Percentiles rank a stretch among this genome's conserved stretches.
Conservation (phyloP, 2,113 vertebrate genomes). For the Sturnira hondurensis region DNA sequence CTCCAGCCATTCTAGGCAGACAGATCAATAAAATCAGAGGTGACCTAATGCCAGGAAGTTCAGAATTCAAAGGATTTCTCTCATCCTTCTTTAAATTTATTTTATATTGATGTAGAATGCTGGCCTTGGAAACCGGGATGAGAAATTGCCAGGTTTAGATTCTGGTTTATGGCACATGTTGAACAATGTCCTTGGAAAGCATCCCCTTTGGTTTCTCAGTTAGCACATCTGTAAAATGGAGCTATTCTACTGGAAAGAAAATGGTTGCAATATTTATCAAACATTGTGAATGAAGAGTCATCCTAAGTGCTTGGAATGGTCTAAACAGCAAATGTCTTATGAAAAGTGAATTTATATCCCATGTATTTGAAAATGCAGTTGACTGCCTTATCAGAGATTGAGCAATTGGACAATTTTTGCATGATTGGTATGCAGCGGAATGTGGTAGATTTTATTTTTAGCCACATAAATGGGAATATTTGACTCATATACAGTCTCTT, state of each 20-base stretch:
- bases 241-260: slow-evolving; percentile 7
- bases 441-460: slow-evolving; percentile 30
- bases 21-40: slow-evolving; percentile 67
- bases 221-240: slow-evolving; percentile 58
- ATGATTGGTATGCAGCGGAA: background rate
- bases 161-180: slow-evolving; percentile 10
- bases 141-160: slow-evolving; percentile 34
- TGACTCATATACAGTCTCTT: background rate
- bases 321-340: slow-evolving; percentile 13
- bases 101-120: slow-evolving; percentile 39
- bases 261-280: slow-evolving; percentile 21
- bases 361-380: slow-evolving; percentile 35
- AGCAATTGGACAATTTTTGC: background rate
- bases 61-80: slow-evolving; percentile 60
- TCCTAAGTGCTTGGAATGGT: background rate
- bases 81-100: slow-evolving; percentile 55
- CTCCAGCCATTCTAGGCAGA: background rate
- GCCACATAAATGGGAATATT: background rate
- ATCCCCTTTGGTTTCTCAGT: slow-evolving; percentile 40
- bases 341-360: background rate
- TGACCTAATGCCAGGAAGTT: slow-evolving; percentile 54
- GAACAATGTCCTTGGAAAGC: background rate
- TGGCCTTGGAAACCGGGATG: background rate
- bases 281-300: background rate
- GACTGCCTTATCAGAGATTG: slow-evolving; percentile 24